These are phyloP conservation scores for Incurvaria masculella DNA, from an alignment of 2,888 invertebrate species.

Conservation along the genomic window DNA sequence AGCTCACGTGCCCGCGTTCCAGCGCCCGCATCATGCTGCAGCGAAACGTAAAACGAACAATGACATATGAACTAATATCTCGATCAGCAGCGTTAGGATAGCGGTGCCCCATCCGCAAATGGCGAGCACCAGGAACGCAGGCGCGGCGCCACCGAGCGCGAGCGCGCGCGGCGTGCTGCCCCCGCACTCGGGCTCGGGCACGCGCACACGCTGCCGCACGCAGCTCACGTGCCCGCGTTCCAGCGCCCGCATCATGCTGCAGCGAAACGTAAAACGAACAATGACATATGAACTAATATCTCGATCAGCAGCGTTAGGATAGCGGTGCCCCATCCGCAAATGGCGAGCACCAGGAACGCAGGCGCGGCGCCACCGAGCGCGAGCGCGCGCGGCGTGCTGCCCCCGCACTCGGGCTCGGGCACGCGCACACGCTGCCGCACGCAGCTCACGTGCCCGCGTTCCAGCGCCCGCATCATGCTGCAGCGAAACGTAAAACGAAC, in stretches of 20 bases:
- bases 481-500: too few species aligned
- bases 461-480: slow-evolving; percentile 30
- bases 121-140: slow-evolving; percentile 36
- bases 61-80: background rate
- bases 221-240: slow-evolving; percentile 36
- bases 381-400: slow-evolving; percentile 35
- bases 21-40: slow-evolving; percentile 28
- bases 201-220: slow-evolving; percentile 23
- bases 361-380: slow-evolving; percentile 43
- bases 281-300: background rate
- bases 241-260: slow-evolving; percentile 27
- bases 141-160: slow-evolving; percentile 41
- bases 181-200: slow-evolving; percentile 25
- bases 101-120: slow-evolving; percentile 6
- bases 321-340: slow-evolving; percentile 3
- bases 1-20: slow-evolving; percentile 34
- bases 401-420: slow-evolving; percentile 26
- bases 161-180: slow-evolving; percentile 37
- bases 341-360: slow-evolving; percentile 33
- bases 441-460: slow-evolving; percentile 33
- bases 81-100: background rate
- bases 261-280: too few species aligned
- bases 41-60: too few species aligned
- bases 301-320: background rate
- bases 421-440: slow-evolving; percentile 24